A percentile compares a stretch with the other conserved stretches of the same genome.
Evolutionary conservation across 2,113 vertebrate species (phyloP).

Genomic region (Arenaria interpres): DNA sequence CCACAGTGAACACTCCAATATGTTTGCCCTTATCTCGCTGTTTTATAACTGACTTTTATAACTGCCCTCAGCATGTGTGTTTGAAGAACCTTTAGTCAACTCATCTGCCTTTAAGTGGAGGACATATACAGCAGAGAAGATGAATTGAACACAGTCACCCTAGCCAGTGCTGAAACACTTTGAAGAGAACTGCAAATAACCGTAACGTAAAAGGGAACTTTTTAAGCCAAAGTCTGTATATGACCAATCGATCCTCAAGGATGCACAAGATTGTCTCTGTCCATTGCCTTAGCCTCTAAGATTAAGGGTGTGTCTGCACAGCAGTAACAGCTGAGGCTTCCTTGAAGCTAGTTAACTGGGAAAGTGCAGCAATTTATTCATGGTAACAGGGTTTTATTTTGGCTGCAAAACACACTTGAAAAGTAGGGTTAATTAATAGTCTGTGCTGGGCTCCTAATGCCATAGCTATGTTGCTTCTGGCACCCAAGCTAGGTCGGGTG

Average conservation of each 20-base stretch:
- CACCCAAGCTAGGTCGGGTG: background rate
- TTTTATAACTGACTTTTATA: constrained; percentile 13
- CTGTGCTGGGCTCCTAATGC: background rate
- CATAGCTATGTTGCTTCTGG: background rate
- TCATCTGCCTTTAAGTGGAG: constrained; percentile 12
- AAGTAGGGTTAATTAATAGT: background rate
- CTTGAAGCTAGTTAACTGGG: background rate
- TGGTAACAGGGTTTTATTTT: background rate
- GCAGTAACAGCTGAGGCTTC: background rate
- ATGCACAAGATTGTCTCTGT: background rate
- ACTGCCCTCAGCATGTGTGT: background rate
- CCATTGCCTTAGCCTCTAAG: constrained; percentile 32
- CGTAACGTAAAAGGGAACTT: background rate
- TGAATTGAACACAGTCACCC: background rate
- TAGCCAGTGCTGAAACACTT: background rate
- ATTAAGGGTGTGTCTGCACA: background rate
- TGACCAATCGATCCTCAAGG: background rate
- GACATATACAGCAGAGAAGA: background rate
- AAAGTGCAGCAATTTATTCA: background rate
- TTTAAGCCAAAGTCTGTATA: constrained; percentile 42
- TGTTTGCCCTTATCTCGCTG: background rate
- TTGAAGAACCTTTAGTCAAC: constrained; percentile 2
- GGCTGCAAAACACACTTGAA: background rate
- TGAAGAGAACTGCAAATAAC: background rate
- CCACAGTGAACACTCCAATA: background rate